These are phyloP conservation scores for Amphipyra tragopoginis DNA, from an alignment of 2,888 invertebrate genomes.

Conservation along the genomic window DNA sequence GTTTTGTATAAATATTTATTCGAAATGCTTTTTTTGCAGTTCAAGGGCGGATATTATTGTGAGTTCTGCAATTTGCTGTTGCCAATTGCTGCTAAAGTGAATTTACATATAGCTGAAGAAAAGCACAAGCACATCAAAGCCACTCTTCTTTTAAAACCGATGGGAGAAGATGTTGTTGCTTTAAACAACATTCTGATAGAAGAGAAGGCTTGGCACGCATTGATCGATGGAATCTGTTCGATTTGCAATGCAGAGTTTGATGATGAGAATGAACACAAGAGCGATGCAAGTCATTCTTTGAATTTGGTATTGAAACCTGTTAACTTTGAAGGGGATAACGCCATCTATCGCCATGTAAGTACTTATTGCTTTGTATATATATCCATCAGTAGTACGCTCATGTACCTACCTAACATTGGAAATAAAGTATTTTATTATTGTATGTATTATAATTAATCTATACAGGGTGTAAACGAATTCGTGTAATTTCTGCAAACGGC, in stretches of 20 bases:
- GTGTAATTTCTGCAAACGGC: too few species aligned
- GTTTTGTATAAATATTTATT: not conserved
- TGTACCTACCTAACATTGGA: too few species aligned
- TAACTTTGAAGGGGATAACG: conserved; percentile 61
- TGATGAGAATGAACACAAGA: conserved; percentile 66
- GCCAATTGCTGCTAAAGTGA: conserved; percentile 66
- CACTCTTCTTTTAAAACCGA: conserved; percentile 51
- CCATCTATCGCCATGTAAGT: conserved; percentile 70
- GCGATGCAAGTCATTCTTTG: conserved; percentile 65
- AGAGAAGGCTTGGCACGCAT: conserved; percentile 74
- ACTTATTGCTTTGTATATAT: too few species aligned
- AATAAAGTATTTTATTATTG: too few species aligned
- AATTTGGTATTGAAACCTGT: conserved; percentile 70
- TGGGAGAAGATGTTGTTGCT: conserved; percentile 60
- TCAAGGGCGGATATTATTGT: conserved; percentile 76
- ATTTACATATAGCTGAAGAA: conserved; percentile 68
- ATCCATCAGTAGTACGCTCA: too few species aligned
- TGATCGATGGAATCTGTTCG: conserved; percentile 69
- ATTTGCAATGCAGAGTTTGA: conserved; percentile 74
- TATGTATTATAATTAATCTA: too few species aligned
- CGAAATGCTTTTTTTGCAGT: conserved; percentile 64
- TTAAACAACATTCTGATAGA: conserved; percentile 66
- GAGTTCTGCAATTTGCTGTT: conserved; percentile 73
- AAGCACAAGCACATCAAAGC: conserved; percentile 66
- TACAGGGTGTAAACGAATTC: too few species aligned